Conservation (phyloP, 92 coral and sea anemone genomes). For the Scolanthus callimorphus region DNA sequence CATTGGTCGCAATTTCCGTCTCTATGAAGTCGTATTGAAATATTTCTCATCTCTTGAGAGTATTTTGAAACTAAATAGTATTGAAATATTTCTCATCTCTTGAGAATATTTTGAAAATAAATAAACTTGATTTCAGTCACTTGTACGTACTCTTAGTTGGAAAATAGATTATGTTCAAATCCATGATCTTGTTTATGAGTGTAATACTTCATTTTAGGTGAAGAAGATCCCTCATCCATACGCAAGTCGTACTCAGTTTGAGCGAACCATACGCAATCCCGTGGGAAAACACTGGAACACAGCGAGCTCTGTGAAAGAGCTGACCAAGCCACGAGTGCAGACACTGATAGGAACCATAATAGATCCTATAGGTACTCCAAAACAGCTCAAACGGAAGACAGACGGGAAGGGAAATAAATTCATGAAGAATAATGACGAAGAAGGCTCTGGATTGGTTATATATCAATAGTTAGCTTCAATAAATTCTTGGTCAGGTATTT, state of each 20-base stretch:
- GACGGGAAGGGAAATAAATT: conserved; percentile 19
- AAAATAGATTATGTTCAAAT: too few species aligned
- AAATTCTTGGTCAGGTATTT: too few species aligned
- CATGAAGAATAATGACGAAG: not conserved
- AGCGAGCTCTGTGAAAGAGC: conserved; percentile 66
- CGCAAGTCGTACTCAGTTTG: conserved; percentile 65
- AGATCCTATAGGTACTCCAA: conserved; percentile 87
- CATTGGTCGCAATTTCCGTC: too few species aligned
- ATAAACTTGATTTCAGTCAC: too few species aligned
- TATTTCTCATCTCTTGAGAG: too few species aligned
- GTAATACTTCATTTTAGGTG: too few species aligned
- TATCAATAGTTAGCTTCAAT: not conserved
- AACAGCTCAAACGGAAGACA: conserved; percentile 50
- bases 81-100: too few species aligned
- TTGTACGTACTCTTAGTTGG: too few species aligned
- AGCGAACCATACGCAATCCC: conserved; percentile 86
- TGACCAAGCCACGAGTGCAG: conserved; percentile 80
- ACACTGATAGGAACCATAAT: conserved; percentile 89
- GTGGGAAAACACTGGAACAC: conserved; percentile 97
- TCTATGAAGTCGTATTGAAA: too few species aligned
- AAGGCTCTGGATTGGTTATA: conserved; percentile 2
- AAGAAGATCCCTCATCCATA: conserved; percentile 68
- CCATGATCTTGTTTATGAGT: too few species aligned
- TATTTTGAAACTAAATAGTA: too few species aligned
- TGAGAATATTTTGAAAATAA: too few species aligned